Evolutionary conservation across 1,140 invertebrate genomes (phyloP).

Genomic region (Dendrolimus punctatus): DNA sequence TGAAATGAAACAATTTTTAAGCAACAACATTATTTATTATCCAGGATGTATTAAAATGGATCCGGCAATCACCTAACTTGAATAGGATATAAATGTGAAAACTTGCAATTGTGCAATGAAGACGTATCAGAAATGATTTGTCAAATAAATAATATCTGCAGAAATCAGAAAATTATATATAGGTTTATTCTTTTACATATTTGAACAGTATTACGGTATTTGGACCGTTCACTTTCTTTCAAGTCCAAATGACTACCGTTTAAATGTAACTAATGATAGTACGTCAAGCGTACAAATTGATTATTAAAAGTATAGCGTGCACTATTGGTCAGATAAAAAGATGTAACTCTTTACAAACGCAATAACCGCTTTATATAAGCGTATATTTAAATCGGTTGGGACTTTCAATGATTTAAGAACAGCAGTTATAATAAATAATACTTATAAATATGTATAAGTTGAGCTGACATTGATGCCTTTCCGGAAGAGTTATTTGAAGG

Average conservation of each 20-base stretch:
- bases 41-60: no score
- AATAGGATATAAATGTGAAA: no score
- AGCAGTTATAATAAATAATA: slow-evolving; percentile 48
- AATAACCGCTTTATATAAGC: slow-evolving; percentile 35
- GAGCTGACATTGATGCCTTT: slow-evolving; percentile 34
- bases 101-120: no score
- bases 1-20: no score
- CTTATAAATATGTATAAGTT: slow-evolving; percentile 52
- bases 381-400: slow-evolving; percentile 31
- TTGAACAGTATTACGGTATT: slow-evolving; percentile 7
- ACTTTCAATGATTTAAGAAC: slow-evolving; percentile 35
- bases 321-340: no score
- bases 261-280: no score
- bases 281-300: slow-evolving; percentile 21
- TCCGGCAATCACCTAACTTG: no score
- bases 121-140: no score
- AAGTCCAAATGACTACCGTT: slow-evolving; percentile 16
- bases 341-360: slow-evolving; percentile 24
- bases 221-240: slow-evolving; percentile 8
- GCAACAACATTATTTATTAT: no score
- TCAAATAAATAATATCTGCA: no score
- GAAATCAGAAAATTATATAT: no score
- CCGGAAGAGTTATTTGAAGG: slow-evolving; percentile 44
- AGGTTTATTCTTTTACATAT: no score
- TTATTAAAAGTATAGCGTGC: slow-evolving; percentile 20